phyloP scores from a whole-genome alignment of 2,888 invertebrate genomes.

The Sclerodermus sp. region DNA sequence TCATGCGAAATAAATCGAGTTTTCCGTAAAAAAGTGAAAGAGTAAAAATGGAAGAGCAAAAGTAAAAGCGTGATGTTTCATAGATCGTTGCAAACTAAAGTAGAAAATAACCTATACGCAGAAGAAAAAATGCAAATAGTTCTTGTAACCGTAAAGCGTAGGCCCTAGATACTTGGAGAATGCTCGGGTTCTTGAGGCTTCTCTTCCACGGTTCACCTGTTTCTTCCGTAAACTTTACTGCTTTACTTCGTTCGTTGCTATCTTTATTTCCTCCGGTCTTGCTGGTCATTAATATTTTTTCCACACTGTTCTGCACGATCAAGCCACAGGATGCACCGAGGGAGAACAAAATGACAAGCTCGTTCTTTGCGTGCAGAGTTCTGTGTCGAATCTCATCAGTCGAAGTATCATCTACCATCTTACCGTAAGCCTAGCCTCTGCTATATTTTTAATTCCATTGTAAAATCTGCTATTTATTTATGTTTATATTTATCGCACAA shows the following conservation, averaged over 20 bases:
- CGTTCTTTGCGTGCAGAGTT: too few relatives aligned
- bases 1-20: too few relatives aligned
- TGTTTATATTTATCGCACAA: too few relatives aligned
- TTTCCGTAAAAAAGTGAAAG: neutral
- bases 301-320: too few relatives aligned
- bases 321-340: too few relatives aligned
- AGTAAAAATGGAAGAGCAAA: slow-evolving; percentile 13
- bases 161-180: slow-evolving; percentile 34
- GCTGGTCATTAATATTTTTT: slow-evolving; percentile 14
- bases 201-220: slow-evolving; percentile 34
- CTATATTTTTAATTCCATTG: too few relatives aligned
- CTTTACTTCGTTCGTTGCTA: slow-evolving; percentile 16
- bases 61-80: slow-evolving; percentile 4
- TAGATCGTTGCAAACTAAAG: neutral
- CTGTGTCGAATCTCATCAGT: too few relatives aligned
- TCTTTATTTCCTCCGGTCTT: slow-evolving; percentile 23
- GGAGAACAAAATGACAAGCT: too few relatives aligned
- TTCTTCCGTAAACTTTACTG: slow-evolving; percentile 39
- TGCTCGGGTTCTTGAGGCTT: slow-evolving; percentile 16
- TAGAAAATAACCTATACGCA: slow-evolving; percentile 12
- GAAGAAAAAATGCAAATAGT: slow-evolving; percentile 29
- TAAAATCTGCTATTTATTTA: too few relatives aligned
- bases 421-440: too few relatives aligned
- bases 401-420: too few relatives aligned
- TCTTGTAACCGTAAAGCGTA: slow-evolving; percentile 44